Conservation (phyloP, 2,113 vertebrate genomes). For the Colinus virginianus region DNA sequence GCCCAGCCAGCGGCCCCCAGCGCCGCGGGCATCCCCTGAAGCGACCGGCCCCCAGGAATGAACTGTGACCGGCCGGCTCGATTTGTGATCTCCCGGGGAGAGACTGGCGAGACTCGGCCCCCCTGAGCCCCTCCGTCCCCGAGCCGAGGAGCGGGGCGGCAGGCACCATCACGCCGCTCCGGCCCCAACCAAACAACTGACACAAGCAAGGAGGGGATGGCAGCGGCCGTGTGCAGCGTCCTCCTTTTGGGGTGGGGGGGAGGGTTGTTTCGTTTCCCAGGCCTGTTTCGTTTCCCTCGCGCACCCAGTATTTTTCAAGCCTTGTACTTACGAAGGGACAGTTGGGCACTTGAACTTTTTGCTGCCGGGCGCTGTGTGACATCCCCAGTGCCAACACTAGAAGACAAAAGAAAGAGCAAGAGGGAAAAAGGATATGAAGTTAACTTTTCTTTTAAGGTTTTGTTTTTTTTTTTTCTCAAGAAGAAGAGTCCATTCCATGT, state of each 20-base stretch:
- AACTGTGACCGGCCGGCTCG: slow-evolving; percentile 68
- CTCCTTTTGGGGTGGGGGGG: slow-evolving; percentile 72
- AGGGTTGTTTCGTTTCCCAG: slow-evolving; percentile 56
- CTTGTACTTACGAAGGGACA: slow-evolving; percentile 68
- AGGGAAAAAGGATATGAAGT: slow-evolving; percentile 64
- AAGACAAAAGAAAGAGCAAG: slow-evolving; percentile 72
- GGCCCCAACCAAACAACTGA: slow-evolving; percentile 80
- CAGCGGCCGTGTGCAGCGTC: slow-evolving; percentile 83
- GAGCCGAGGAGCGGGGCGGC: slow-evolving; percentile 31
- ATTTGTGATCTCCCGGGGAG: slow-evolving; percentile 68
- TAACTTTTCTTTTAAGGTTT: background rate
- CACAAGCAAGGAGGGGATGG: slow-evolving; percentile 86
- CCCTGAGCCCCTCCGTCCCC: slow-evolving; percentile 53
- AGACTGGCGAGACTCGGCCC: slow-evolving; percentile 41
- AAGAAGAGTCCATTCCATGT: slow-evolving; percentile 70
- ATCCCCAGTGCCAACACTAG: slow-evolving; percentile 65
- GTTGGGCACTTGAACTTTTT: slow-evolving; percentile 76
- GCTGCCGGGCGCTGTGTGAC: slow-evolving; percentile 57
- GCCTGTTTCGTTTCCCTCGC: slow-evolving; percentile 61
- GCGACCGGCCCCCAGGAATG: slow-evolving; percentile 87
- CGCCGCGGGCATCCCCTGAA: slow-evolving; percentile 81
- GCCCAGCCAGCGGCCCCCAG: slow-evolving; percentile 85
- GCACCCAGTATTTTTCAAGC: slow-evolving; percentile 67
- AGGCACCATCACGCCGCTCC: slow-evolving; percentile 26
- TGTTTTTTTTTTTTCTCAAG: background rate